Evolutionary conservation across 2,888 invertebrate genomes (phyloP).

Genomic region (Drosophila neutralis): DNA sequence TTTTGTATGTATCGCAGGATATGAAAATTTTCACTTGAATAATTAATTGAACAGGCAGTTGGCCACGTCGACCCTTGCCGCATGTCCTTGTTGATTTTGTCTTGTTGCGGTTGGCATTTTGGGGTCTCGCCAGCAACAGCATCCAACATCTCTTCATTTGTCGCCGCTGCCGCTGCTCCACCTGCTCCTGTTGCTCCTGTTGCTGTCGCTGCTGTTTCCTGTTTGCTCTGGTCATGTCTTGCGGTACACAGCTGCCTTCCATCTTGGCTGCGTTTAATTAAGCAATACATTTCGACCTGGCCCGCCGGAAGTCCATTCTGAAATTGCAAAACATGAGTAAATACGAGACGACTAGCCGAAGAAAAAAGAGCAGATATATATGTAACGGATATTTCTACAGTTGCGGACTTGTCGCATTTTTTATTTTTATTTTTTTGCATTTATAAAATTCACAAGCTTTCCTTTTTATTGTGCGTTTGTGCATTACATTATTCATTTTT

Average conservation of each 20-base stretch:
- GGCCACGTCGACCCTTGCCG: conserved; percentile 37
- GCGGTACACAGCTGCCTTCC: conserved; percentile 32
- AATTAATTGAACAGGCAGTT: conserved; percentile 75
- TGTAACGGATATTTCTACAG: neutral
- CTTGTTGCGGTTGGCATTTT: conserved; percentile 63
- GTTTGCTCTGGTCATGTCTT: conserved; percentile 59
- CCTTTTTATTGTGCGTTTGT: conserved; percentile 40
- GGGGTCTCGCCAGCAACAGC: conserved; percentile 29
- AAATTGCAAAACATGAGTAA: conserved; percentile 23
- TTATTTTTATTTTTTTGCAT: neutral
- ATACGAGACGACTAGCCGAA: conserved; percentile 9
- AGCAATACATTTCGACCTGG: conserved; percentile 54
- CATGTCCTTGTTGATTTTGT: conserved; percentile 60
- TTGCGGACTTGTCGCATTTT: neutral
- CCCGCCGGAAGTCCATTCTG: conserved; percentile 39
- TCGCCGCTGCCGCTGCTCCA: conserved; percentile 7
- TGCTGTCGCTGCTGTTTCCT: conserved; percentile 16
- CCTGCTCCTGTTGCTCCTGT: neutral
- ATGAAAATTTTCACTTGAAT: conserved; percentile 82
- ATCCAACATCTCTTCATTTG: conserved; percentile 29
- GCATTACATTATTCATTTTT: conserved; percentile 31
- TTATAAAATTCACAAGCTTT: conserved; percentile 4
- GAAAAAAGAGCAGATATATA: neutral
- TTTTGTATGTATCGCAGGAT: conserved; percentile 75
- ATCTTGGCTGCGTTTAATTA: conserved; percentile 56